These are phyloP conservation scores for Galemys pyrenaicus DNA, from an alignment of 2,113 vertebrate species.

Conservation along the genomic window DNA sequence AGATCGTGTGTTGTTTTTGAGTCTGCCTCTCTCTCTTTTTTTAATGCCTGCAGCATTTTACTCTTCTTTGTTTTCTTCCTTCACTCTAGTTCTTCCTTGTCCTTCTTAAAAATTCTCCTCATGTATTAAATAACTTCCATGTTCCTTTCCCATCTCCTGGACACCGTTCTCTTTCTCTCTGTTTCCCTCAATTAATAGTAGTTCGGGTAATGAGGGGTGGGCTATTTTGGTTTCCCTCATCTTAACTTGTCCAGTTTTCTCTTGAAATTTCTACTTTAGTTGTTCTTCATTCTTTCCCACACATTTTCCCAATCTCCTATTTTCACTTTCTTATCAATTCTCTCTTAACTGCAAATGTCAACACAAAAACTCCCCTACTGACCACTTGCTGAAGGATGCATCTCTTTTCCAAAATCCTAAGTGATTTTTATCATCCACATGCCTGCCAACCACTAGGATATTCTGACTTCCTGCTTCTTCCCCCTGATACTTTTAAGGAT, in stretches of 20 bases:
- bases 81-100: slow-evolving; percentile 65
- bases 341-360: slow-evolving; percentile 47
- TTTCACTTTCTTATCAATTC: slow-evolving; percentile 64
- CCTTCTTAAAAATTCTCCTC: slow-evolving; percentile 58
- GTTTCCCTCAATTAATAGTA: background rate
- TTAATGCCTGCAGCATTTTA: slow-evolving; percentile 73
- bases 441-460: background rate
- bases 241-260: slow-evolving; percentile 52
- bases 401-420: background rate
- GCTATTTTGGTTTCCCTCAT: background rate
- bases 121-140: background rate
- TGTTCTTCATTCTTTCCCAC: slow-evolving; percentile 53
- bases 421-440: background rate
- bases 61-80: slow-evolving; percentile 68
- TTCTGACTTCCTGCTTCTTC: background rate
- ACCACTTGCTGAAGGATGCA: background rate
- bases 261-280: slow-evolving; percentile 41
- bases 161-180: background rate
- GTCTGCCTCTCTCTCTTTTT: slow-evolving; percentile 64
- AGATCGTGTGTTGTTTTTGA: slow-evolving; percentile 74
- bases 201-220: background rate
- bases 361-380: background rate
- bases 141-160: background rate
- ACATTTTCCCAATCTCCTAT: background rate
- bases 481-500: background rate